Evolutionary conservation across 1,140 invertebrate species (phyloP).

Genomic region (Psilanteris sp.): DNA sequence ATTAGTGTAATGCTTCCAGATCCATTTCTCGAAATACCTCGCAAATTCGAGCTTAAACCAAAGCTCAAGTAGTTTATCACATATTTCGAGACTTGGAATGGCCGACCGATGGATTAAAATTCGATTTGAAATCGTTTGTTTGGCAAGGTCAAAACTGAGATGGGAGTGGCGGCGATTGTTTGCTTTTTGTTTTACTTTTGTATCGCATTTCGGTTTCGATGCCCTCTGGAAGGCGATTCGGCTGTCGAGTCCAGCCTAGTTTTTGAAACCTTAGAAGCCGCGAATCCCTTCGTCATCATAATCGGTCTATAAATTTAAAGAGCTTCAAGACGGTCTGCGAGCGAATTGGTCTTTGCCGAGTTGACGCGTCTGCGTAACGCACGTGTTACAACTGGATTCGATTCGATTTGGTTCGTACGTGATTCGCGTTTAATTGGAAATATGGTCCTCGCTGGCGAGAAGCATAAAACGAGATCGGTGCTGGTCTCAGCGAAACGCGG

Average conservation of each 20-base stretch:
- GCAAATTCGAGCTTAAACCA: slow-evolving; percentile 16
- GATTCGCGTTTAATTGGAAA: slow-evolving; percentile 70
- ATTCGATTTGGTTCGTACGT: slow-evolving; percentile 29
- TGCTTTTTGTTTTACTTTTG: slow-evolving; percentile 29
- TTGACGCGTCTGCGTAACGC: slow-evolving; percentile 30
- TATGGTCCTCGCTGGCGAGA: slow-evolving; percentile 68
- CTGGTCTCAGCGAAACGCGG: slow-evolving; percentile 74
- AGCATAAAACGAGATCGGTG: slow-evolving; percentile 76
- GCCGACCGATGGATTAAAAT: slow-evolving; percentile 35
- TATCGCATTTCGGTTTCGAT: no score
- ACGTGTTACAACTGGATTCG: slow-evolving; percentile 12
- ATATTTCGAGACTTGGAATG: no score
- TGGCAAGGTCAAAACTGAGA: no score
- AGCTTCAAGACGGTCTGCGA: slow-evolving; percentile 4
- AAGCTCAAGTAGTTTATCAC: slow-evolving; percentile 53
- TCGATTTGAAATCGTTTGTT: slow-evolving; percentile 24
- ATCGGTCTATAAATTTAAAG: slow-evolving; percentile 29
- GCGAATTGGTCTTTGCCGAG: slow-evolving; percentile 1
- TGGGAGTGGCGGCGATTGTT: no score
- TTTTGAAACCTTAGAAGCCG: slow-evolving; percentile 28
- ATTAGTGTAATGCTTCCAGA: slow-evolving; percentile 18
- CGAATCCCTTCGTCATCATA: slow-evolving; percentile 28
- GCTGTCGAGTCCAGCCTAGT: slow-evolving; percentile 21
- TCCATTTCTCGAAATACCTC: slow-evolving; percentile 23
- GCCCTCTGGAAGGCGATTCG: no score